A percentile compares a stretch with the other conserved stretches of the same genome.
These are phyloP conservation scores for Mythimna lalbum DNA, from an alignment of 2,888 invertebrate species.

Conservation along the genomic window DNA sequence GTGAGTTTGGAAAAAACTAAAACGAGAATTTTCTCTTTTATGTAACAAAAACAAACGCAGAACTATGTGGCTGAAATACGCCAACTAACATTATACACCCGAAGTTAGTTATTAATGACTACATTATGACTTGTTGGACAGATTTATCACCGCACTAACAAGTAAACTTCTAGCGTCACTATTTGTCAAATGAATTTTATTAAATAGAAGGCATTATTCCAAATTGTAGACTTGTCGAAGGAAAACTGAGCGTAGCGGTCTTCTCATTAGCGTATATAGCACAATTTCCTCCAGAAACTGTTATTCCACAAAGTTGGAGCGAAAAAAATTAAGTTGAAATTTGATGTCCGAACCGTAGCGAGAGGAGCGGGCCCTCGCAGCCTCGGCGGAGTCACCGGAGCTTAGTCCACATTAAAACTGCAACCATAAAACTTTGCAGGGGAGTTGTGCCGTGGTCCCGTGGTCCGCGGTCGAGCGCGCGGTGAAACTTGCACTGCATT, in stretches of 20 bases:
- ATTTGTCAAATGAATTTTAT: constrained; percentile 55
- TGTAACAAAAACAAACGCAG: constrained; percentile 33
- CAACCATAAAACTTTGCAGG: constrained; percentile 80
- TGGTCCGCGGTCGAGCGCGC: constrained; percentile 80
- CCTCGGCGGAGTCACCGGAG: constrained; percentile 69
- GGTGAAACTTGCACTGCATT: constrained; percentile 85
- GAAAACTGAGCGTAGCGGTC: constrained; percentile 53
- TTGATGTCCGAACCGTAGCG: constrained; percentile 64
- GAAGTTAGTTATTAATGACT: constrained; percentile 55
- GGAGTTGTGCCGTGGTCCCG: constrained; percentile 79
- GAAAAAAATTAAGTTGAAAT: constrained; percentile 68
- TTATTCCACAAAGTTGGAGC: constrained; percentile 56
- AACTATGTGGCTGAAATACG: constrained; percentile 38
- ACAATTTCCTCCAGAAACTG: constrained; percentile 60
- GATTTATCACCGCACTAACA: constrained; percentile 55
- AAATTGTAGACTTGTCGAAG: constrained; percentile 46
- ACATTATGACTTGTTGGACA: constrained; percentile 56
- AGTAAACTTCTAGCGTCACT: constrained; percentile 47
- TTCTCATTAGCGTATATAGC: constrained; percentile 63
- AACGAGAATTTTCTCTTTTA: constrained; percentile 22
- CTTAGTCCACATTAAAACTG: constrained; percentile 83
- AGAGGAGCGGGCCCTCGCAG: constrained; percentile 42
- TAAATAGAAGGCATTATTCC: constrained; percentile 35
- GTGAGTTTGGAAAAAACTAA: constrained; percentile 25
- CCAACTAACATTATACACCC: constrained; percentile 49